Conservation (phyloP, 1,140 invertebrate genomes). For the Sinonovacula constricta region DNA sequence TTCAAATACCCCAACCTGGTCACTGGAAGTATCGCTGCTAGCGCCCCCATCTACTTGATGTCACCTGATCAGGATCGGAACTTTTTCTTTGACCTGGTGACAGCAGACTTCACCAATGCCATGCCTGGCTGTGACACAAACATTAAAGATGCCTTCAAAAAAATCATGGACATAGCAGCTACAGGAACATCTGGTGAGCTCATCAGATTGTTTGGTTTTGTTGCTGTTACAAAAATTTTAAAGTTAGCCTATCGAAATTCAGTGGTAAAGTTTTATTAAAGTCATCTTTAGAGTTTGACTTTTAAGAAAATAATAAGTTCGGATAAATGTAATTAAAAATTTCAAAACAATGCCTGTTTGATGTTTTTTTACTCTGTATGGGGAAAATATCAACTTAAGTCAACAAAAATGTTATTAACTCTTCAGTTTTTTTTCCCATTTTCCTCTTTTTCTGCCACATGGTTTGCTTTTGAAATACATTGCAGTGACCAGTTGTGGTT, state of each 20-base stretch:
- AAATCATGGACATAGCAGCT: conserved; percentile 59
- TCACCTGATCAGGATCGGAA: conserved; percentile 87
- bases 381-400: too few species aligned
- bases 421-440: too few species aligned
- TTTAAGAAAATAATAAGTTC: too few species aligned
- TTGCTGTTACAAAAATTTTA: not conserved
- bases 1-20: conserved; percentile 96
- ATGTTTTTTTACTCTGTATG: too few species aligned
- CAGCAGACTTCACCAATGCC: conserved; percentile 75
- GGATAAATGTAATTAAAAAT: too few species aligned
- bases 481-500: too few species aligned
- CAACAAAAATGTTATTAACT: too few species aligned
- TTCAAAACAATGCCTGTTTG: too few species aligned
- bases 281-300: too few species aligned
- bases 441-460: too few species aligned
- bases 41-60: conserved; percentile 95
- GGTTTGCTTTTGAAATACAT: too few species aligned
- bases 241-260: not conserved
- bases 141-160: conserved; percentile 86
- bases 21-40: conserved; percentile 92
- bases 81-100: conserved; percentile 82
- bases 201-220: not conserved
- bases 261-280: too few species aligned
- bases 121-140: conserved; percentile 78
- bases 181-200: conserved; percentile 58